Evolutionary conservation across 2,113 vertebrate species (phyloP).

Genomic region (Dolichotis patagonum): DNA sequence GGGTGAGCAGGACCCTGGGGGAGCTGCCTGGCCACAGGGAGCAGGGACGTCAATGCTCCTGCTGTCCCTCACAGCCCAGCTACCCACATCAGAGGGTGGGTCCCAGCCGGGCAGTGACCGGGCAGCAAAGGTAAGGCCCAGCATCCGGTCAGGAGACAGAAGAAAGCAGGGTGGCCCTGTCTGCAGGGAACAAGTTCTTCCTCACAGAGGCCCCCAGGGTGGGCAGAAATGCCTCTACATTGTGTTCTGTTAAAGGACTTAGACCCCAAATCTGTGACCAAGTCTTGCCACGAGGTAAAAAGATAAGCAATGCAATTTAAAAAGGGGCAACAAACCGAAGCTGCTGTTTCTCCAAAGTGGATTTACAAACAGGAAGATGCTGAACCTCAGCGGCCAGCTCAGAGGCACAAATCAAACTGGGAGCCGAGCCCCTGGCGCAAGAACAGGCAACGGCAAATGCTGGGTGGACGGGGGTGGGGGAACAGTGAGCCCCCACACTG

Average conservation of each 20-base stretch:
- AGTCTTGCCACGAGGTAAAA: too few relatives aligned
- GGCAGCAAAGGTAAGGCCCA: not conserved
- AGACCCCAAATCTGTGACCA: not conserved
- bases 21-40: not conserved
- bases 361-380: too few relatives aligned
- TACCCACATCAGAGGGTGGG: rapidly evolving
- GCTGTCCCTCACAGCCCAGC: not conserved
- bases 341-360: not conserved
- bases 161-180: rapidly evolving
- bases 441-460: not conserved
- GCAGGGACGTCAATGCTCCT: rapidly evolving
- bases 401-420: not conserved
- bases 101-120: not conserved
- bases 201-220: too few relatives aligned
- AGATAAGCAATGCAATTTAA: not conserved
- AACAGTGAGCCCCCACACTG: not conserved
- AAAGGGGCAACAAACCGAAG: not conserved
- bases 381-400: too few relatives aligned
- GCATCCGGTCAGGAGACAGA: not conserved
- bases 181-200: not conserved
- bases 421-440: not conserved
- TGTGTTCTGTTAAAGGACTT: not conserved
- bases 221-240: not conserved
- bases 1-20: rapidly evolving
- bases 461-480: not conserved